Evolutionary conservation across 2,888 invertebrate genomes (phyloP), one percentile per base, ranked within the genome.

Genomic region (Diarsia mendica): DNA sequence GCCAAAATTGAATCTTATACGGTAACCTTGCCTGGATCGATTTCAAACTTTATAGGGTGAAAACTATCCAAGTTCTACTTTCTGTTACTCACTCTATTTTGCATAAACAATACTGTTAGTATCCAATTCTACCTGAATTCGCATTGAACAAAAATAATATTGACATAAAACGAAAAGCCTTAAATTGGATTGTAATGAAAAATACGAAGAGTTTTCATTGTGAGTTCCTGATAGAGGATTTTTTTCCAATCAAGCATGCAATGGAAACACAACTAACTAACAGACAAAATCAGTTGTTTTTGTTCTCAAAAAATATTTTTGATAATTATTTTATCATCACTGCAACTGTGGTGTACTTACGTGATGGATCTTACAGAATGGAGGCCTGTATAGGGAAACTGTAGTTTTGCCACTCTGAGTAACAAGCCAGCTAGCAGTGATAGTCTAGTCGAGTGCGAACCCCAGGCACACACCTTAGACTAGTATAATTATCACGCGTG

Each of bases 1-100:
- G 33, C 64, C 55, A 64, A 82, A 77, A 85, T 79, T 78, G 65
- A 75, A 72, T 81, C 73, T 60, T 61, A 63, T 66, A 53, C 49
- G 61, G 44, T 6, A 80, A 64, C 61, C 80, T 71, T 55, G 51
- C 46, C 44, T 48, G 23, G n/a, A 67, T 80, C 53, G 51, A 75
- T 82, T 60, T 53, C 61, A 61, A 83, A 83, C 39, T 81, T 69
- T 4, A 28, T 6, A 49, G 18, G 51, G 18, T 20, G 48, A 33
- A 49, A 74, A 80, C 49, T 80, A 53, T 48, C n/a, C 11, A 46
- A 48, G n/a, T n/a, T 2, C 11, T 53, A 33, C 20, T 64, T 65
- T 39, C 51, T 13, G 15, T 68, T 64, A 74, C 58, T 65, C 20
- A 49, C 20, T 33, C 58, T 55, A 55, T 49, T 81, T 66, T 79